Conservation (phyloP, 2,797 vertebrate species). For the Sarcoramphus papa region DNA sequence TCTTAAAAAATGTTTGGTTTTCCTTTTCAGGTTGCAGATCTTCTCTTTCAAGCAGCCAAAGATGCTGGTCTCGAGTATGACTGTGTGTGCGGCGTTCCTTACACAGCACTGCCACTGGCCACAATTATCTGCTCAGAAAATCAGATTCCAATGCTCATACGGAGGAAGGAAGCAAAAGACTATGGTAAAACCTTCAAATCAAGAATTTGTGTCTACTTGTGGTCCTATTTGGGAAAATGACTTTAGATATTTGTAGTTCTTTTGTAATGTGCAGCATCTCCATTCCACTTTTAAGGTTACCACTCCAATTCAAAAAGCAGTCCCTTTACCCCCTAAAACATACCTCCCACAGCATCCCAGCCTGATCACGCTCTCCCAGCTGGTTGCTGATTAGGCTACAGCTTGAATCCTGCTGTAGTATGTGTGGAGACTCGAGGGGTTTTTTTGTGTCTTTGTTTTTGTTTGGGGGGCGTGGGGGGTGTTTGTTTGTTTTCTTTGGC, state of each 20-base stretch:
- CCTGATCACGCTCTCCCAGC: not conserved
- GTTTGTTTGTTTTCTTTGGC: not conserved
- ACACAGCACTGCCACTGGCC: conserved; percentile 90
- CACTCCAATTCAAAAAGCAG: not conserved
- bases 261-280: not conserved
- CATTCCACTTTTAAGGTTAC: not conserved
- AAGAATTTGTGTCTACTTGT: not conserved
- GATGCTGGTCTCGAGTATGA: conserved; percentile 75
- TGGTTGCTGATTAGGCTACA: not conserved
- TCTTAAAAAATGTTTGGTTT: not conserved
- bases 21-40: conserved; percentile 76
- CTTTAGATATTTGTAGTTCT: not conserved
- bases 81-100: conserved; percentile 88
- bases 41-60: conserved; percentile 78
- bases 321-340: fast-evolving
- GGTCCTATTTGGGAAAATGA: not conserved
- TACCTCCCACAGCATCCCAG: not conserved
- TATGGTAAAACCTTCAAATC: conserved; percentile 76
- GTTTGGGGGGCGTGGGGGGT: fast-evolving
- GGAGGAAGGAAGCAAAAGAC: conserved; percentile 89
- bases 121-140: conserved; percentile 83
- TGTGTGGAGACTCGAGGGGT: not conserved
- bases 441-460: not conserved
- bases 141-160: conserved; percentile 88
- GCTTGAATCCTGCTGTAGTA: not conserved